Base-by-base conservation (phyloP, 2,888 invertebrate species). In the Teleiodes luculella region DNA sequence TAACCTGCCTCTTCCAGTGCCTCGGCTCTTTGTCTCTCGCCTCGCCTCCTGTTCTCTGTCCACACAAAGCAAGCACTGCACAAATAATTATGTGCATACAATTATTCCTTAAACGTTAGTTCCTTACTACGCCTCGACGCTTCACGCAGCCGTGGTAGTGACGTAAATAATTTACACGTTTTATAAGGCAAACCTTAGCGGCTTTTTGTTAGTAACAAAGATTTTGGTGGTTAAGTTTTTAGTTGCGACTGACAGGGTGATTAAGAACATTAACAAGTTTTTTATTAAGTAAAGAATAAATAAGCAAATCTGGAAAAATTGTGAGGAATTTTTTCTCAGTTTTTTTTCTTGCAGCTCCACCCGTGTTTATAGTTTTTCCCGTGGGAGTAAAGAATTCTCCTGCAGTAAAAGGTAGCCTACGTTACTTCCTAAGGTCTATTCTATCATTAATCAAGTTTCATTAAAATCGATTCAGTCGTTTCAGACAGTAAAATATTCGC, bases 21-120 rank as follows among this genome's bases (percentile, higher is more conserved):
- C 11, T 36, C 18, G 39, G 73, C 68, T 28, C 43, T 43, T 43
- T 43, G 43, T 43, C 28, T 20, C 43, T 68, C 68, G 61, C 62
- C 65, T 57, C 39, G 58, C 57, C 59, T 67, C 78, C 81, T 83
- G 81, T 83, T 76, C 80, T 66, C 68, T 78, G 80, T 76, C 81
- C 77, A 70, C 71, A 80, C 77, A 83, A 84, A 84, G 79, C 79
- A 70, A 70, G 73, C 78, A 75, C 67, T 83, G 82, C 81, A 81
- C 84, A 84, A 86, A 86, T 86, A 84, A 87, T 87, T 87, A 87
- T 88, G 86, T 86, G 86, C 87, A 88, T 87, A 84, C 83, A 80
- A 85, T 86, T 86, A 86, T 85, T 81, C 79, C 70, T 76, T 82
- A 83, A 83, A 73, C 54, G 51, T 72, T 76, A 66, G 68, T 74